phyloP scores from a whole-genome alignment of 2,797 vertebrate species.

The Mallotus villosus region DNA sequence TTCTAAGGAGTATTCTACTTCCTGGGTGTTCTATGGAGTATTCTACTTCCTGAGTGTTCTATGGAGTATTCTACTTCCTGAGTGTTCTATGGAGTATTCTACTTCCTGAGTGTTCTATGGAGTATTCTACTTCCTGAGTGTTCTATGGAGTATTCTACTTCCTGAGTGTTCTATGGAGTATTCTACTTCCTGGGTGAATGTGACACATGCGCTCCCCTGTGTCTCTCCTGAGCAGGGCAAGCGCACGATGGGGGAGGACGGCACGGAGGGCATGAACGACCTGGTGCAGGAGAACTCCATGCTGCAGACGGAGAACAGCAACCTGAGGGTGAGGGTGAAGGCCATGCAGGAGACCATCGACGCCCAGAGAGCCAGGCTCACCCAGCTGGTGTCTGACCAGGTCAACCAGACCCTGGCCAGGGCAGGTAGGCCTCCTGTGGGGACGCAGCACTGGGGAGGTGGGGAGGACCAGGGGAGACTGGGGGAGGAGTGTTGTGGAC shows the following conservation, averaged over 20 bases:
- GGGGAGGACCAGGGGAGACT: neutral
- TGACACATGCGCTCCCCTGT: neutral
- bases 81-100: too few species aligned
- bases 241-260: constrained; percentile 93
- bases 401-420: constrained; percentile 85
- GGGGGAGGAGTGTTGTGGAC: neutral
- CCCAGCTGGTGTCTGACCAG: constrained; percentile 88
- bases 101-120: too few species aligned
- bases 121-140: too few species aligned
- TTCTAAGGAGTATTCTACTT: too few species aligned
- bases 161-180: too few species aligned
- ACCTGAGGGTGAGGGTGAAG: constrained; percentile 92
- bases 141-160: too few species aligned
- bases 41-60: neutral
- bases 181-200: neutral
- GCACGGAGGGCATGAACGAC: constrained; percentile 92
- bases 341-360: constrained; percentile 98
- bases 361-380: constrained; percentile 83
- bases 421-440: constrained; percentile 75
- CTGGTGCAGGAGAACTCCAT: constrained; percentile 97
- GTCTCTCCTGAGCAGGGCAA: constrained; percentile 80
- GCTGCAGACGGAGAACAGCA: constrained; percentile 95
- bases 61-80: neutral
- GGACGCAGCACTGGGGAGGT: too few species aligned
- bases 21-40: neutral